Percentiles rank a stretch among this genome's conserved stretches.
These are phyloP conservation scores for Pediacus dermestoides DNA, from an alignment of 2,888 invertebrate species.

Conservation along the genomic window DNA sequence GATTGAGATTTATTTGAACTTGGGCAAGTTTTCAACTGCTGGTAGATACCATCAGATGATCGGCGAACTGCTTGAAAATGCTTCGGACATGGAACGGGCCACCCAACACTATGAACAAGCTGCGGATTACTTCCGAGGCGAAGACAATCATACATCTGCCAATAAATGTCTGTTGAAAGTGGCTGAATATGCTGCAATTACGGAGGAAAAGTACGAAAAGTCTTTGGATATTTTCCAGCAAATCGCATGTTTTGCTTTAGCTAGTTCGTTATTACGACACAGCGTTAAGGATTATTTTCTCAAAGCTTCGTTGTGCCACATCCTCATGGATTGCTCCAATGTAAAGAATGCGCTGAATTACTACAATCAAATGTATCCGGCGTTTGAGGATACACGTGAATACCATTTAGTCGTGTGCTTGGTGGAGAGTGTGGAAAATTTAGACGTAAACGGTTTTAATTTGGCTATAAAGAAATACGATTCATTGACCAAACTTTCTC, in stretches of 20 bases:
- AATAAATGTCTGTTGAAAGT: constrained; percentile 96
- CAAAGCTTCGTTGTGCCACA: constrained; percentile 88
- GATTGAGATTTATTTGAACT: constrained; percentile 94
- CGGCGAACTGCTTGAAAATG: constrained; percentile 92
- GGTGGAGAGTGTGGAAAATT: constrained; percentile 82
- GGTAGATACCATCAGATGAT: constrained; percentile 95
- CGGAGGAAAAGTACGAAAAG: constrained; percentile 93
- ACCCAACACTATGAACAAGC: constrained; percentile 81
- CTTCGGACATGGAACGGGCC: constrained; percentile 79
- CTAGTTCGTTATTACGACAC: constrained; percentile 90
- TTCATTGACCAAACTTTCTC: constrained; percentile 88
- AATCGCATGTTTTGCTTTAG: constrained; percentile 84
- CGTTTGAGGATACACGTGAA: constrained; percentile 90
- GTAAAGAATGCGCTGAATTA: constrained; percentile 86
- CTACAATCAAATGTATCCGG: constrained; percentile 86
- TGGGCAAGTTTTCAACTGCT: constrained; percentile 94
- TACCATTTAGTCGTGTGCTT: constrained; percentile 80
- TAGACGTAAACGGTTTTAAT: constrained; percentile 89
- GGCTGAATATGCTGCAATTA: constrained; percentile 90
- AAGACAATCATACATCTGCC: constrained; percentile 92
- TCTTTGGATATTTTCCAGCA: constrained; percentile 95
- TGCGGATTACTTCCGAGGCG: constrained; percentile 90
- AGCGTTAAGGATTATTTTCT: constrained; percentile 90
- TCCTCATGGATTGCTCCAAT: constrained; percentile 88
- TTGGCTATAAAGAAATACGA: constrained; percentile 90